Base-by-base conservation (phyloP, 2,797 vertebrate species). In the Galaxias olidus region DNA sequence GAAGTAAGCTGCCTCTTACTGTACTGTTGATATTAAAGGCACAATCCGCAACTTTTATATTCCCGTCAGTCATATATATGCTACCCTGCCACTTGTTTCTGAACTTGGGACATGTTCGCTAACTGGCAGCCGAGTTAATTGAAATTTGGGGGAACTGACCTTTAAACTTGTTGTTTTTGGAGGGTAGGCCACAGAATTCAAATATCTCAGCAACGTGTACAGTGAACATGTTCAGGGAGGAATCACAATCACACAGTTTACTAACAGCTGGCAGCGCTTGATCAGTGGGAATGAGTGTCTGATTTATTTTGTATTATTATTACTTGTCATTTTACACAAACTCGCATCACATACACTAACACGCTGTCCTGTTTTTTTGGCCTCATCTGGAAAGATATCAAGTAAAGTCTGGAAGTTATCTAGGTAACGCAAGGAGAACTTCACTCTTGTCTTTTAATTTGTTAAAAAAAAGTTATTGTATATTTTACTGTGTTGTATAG, bases 1-100 rank as follows among this genome's bases (percentile, higher is more conserved):
- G 64, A 75, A 56, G 72, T 74, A 75, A 68, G 66, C 80, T 74
- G 76, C 78, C 74, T 75, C 74, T 68, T 58, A 17, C 63, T 59
- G 56, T 76, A 68, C 63, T 68, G 66, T 75, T 73, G 72, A 76
- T 44, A 53, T 70, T 71, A 57, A 66, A 19, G 73, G 45, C 45
- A 47, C 13, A 47, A 47, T 47, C 45, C 45, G 13, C 45, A 47
- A 14, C 13, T n/a, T 59, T 59, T 40, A 11, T 5, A 19, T 19
- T 19, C 17, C 19, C 11, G 17, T 19, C 19, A 11, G 30, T 30
- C 30, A 30, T 30, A 30, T 15, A 44, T 12, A 59, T 11, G 42
- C 41, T 59, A 30, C 6, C 30, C 30, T 30, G 30, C 30, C 30
- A 30, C 30, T 30, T 30, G 30, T 30, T 30, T 30, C 30, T 30